These are phyloP conservation scores for Corbicula japonica DNA, from an alignment of 2,888 invertebrate species.

Conservation along the genomic window DNA sequence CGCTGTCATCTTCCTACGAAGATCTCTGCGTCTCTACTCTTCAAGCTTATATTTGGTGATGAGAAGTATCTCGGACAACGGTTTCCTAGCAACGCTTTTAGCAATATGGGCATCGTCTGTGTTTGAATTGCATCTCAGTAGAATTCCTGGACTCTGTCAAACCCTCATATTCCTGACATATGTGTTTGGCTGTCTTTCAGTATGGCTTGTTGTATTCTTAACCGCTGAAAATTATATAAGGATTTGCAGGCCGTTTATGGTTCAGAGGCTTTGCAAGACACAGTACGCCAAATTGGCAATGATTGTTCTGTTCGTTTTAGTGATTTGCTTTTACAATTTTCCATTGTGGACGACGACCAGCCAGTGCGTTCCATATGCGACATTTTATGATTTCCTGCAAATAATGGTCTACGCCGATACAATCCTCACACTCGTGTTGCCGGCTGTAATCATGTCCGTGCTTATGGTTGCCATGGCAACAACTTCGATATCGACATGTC, in stretches of 20 bases:
- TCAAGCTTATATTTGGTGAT: conserved; percentile 93
- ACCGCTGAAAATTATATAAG: conserved; percentile 95
- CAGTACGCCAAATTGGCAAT: conserved; percentile 68
- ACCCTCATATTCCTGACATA: conserved; percentile 90
- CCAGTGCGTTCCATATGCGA: conserved; percentile 53
- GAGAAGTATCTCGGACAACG: conserved; percentile 92
- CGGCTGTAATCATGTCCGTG: conserved; percentile 19
- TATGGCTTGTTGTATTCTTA: conserved; percentile 91
- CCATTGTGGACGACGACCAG: conserved; percentile 71
- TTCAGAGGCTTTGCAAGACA: conserved; percentile 68
- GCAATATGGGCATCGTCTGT: conserved; percentile 67
- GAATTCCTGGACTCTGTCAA: conserved; percentile 90
- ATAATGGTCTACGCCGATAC: conserved; percentile 69
- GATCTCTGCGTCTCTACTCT: conserved; percentile 91
- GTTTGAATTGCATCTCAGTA: conserved; percentile 35
- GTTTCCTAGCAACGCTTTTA: conserved; percentile 91
- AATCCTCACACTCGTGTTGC: conserved; percentile 40
- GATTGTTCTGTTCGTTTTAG: conserved; percentile 45
- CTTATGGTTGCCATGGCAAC: conserved; percentile 33
- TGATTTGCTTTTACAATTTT: conserved; percentile 70
- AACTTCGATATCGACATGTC: conserved; percentile 18
- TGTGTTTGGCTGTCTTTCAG: conserved; percentile 76
- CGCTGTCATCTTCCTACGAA: conserved; percentile 91
- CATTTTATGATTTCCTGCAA: conserved; percentile 50
- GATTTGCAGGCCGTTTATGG: conserved; percentile 91